A percentile compares a stretch with the other conserved stretches of the same genome.
phyloP scores from a whole-genome alignment of 2,113 vertebrate species.

The Stomatorhinus ivindoensis region DNA sequence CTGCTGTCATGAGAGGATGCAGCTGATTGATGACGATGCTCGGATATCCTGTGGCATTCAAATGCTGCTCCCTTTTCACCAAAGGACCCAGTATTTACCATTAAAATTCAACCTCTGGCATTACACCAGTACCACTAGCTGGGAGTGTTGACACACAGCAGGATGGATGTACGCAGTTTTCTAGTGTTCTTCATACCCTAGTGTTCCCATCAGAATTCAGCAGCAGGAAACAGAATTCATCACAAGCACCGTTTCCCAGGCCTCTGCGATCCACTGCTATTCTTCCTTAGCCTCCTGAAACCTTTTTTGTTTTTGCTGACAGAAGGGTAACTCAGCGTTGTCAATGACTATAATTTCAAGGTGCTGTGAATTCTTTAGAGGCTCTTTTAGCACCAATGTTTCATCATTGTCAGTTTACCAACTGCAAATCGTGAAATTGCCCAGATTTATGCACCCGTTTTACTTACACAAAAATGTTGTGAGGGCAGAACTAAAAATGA shows the following conservation, averaged over 20 bases:
- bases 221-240: background rate
- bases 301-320: background rate
- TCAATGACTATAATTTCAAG: background rate
- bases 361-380: background rate
- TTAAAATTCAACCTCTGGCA: background rate
- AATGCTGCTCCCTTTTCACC: background rate
- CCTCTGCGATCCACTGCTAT: background rate
- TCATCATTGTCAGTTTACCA: background rate
- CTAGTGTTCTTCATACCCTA: background rate
- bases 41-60: background rate
- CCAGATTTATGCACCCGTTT: background rate
- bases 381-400: slow-evolving; percentile 18
- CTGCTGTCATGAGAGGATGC: background rate
- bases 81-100: background rate
- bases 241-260: background rate
- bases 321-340: background rate
- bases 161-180: background rate
- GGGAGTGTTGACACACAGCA: background rate
- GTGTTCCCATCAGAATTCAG: background rate
- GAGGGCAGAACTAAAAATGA: no score
- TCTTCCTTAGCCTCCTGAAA: background rate
- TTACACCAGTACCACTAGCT: background rate
- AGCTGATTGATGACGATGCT: slow-evolving; percentile 30
- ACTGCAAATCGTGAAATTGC: background rate
- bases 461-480: no score